Conservation (phyloP, 2,113 vertebrate genomes). For the Charadrius vociferus region DNA sequence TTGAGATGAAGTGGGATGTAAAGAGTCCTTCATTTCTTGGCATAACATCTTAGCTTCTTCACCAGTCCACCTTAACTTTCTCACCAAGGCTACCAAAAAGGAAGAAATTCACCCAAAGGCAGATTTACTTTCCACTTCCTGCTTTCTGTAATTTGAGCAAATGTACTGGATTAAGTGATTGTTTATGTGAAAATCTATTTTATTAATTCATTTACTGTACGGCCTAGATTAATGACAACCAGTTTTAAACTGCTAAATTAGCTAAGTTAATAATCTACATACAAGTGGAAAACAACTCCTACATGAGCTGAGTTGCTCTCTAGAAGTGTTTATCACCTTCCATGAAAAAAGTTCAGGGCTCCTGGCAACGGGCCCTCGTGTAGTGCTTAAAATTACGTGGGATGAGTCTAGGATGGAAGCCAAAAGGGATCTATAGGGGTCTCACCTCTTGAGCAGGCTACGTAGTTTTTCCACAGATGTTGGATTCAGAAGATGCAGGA, state of each 20-base stretch:
- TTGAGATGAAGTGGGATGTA: not conserved
- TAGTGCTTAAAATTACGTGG: not conserved
- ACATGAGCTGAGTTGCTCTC: not conserved
- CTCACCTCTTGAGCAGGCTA: rapidly evolving
- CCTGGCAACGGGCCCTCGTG: rapidly evolving
- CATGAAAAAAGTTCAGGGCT: not conserved
- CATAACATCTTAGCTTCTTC: not conserved
- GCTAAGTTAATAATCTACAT: not conserved
- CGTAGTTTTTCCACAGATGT: not conserved
- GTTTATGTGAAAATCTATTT: not conserved
- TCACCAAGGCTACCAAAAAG: not conserved
- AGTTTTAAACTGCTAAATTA: not conserved
- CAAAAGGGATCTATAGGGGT: not conserved
- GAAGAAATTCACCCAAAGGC: not conserved
- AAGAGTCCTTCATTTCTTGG: not conserved
- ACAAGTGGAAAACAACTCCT: not conserved
- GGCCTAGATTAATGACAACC: not conserved
- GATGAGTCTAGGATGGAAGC: not conserved
- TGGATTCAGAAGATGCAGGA: not conserved
- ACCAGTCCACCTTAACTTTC: not conserved
- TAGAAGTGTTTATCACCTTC: not conserved
- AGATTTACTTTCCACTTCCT: not conserved
- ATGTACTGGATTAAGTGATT: not conserved
- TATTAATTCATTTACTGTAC: not conserved
- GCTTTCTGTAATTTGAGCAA: not conserved